phyloP scores from a whole-genome alignment of 1,140 invertebrate species.

The Nephotettix cincticeps region DNA sequence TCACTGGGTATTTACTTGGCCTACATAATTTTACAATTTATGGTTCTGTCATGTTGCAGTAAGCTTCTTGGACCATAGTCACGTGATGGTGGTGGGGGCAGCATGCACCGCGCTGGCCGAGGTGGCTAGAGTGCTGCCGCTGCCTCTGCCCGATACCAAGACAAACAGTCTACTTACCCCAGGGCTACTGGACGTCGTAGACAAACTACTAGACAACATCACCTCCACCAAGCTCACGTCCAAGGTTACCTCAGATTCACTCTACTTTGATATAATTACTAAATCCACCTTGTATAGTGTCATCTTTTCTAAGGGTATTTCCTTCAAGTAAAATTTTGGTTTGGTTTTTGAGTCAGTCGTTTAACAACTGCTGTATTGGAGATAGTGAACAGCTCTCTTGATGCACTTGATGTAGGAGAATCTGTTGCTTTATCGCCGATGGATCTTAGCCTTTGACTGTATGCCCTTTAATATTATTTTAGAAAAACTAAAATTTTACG shows the following conservation, averaged over 20 bases:
- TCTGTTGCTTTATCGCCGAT: too few relatives aligned
- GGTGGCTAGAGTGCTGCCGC: slow-evolving; percentile 61
- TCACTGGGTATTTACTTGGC: too few relatives aligned
- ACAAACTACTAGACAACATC: slow-evolving; percentile 56
- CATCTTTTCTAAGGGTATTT: not conserved
- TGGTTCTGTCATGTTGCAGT: slow-evolving; percentile 49
- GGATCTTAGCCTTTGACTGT: too few relatives aligned
- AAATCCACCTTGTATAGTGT: not conserved
- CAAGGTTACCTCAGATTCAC: slow-evolving; percentile 56
- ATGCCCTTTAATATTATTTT: too few relatives aligned
- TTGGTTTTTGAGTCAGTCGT: not conserved
- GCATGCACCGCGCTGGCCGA: slow-evolving; percentile 67
- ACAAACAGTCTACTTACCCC: slow-evolving; percentile 45
- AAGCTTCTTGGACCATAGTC: slow-evolving; percentile 57
- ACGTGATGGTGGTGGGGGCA: slow-evolving; percentile 58
- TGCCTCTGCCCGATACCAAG: slow-evolving; percentile 60
- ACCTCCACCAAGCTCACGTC: slow-evolving; percentile 60
- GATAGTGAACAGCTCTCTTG: too few relatives aligned
- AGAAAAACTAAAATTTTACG: too few relatives aligned
- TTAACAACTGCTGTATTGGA: too few relatives aligned
- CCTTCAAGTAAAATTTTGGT: not conserved
- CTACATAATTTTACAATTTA: too few relatives aligned
- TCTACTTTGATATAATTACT: not conserved
- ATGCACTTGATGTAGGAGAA: slow-evolving; percentile 21
- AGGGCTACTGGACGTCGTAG: slow-evolving; percentile 58